Base-by-base conservation (phyloP, 2,888 invertebrate genomes). In the Hymenopus coronatus region DNA sequence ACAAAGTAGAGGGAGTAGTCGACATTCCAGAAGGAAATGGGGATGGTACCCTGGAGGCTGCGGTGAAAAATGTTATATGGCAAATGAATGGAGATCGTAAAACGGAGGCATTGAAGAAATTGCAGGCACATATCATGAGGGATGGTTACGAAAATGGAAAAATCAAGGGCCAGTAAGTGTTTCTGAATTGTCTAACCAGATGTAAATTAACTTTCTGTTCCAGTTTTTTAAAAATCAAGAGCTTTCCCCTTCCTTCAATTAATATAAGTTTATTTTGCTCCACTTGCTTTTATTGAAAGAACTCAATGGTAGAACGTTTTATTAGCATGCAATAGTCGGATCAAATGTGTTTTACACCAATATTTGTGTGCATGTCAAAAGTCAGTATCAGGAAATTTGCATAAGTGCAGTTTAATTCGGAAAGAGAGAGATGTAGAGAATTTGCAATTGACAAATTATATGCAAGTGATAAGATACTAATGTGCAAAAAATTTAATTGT, bases 81-180 rank as follows among this genome's bases (percentile, higher is more conserved):
- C 96, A 97, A 93, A 98, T 98, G 95, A 96, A 97, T 85, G 94
- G 94, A 40, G 97, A 98, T 93, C 95, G 97, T 90, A 97, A 98
- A 93, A 95, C 96, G 81, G 95, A 95, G 8, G 96, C 97, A 8
- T 94, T 99, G 90, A 99, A 99, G 93, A 95, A 95, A 87, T 94
- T 99, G n/a, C 99, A 99, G 93, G 98, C 98, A 0, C 95, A 97
- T 90, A 96, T 99, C 91, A 98, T 98, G 97, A 95, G 96, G 92
- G 95, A 96, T 91, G 99, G 97, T 6, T 99, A 98, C 92, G 95
- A 96, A 91, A 94, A 94, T 88, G 97, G 97, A 81, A 95, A 95
- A 81, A 93, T 99, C 4, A 97, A 96, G 93, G 98, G 97, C 93
- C 98, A 98, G 98, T 99, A 94, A 96, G 98, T 97, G 90, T 40